phyloP scores from a whole-genome alignment of 64 coral and sea anemone genomes.

The Pocillopora verrucosa region DNA sequence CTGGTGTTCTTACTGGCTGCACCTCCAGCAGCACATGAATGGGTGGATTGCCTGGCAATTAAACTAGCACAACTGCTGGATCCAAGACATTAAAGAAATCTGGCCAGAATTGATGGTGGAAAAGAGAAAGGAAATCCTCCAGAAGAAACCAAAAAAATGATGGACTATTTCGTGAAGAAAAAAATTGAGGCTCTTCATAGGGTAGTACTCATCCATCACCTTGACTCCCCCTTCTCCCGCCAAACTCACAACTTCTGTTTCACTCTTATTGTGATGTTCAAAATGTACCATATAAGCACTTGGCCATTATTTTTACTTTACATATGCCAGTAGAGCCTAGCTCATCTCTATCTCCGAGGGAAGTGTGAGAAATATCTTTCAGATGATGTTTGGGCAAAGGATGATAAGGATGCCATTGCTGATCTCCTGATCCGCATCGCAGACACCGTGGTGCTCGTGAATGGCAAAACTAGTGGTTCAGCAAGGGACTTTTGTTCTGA shows the following conservation, averaged over 20 bases:
- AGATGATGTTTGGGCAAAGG: conserved; percentile 44
- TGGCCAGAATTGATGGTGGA: conserved; percentile 45
- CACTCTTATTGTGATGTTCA: conserved; percentile 81
- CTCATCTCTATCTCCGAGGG: conserved; percentile 37
- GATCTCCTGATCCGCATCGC: conserved; percentile 73
- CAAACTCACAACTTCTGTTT: conserved; percentile 70
- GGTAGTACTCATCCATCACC: conserved; percentile 55
- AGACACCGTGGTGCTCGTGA: conserved; percentile 74
- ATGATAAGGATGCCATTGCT: conserved; percentile 38
- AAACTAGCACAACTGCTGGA: conserved; percentile 58
- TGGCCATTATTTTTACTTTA: conserved; percentile 78
- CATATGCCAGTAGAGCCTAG: conserved; percentile 64
- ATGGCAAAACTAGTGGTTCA: conserved; percentile 28
- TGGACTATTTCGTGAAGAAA: conserved; percentile 38
- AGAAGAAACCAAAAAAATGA: conserved; percentile 30
- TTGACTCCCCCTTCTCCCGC: conserved; percentile 70
- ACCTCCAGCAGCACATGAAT: conserved; percentile 28
- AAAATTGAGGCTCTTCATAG: conserved; percentile 39
- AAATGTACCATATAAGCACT: conserved; percentile 65
- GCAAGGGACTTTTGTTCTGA: not conserved
- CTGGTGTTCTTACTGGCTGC: conserved; percentile 76
- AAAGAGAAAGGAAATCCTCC: not conserved
- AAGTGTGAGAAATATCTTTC: conserved; percentile 54
- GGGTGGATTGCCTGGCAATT: conserved; percentile 69
- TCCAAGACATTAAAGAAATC: conserved; percentile 10